These are phyloP conservation scores for Hyphantria cunea DNA, from an alignment of 1,140 invertebrate species.

Conservation along the genomic window DNA sequence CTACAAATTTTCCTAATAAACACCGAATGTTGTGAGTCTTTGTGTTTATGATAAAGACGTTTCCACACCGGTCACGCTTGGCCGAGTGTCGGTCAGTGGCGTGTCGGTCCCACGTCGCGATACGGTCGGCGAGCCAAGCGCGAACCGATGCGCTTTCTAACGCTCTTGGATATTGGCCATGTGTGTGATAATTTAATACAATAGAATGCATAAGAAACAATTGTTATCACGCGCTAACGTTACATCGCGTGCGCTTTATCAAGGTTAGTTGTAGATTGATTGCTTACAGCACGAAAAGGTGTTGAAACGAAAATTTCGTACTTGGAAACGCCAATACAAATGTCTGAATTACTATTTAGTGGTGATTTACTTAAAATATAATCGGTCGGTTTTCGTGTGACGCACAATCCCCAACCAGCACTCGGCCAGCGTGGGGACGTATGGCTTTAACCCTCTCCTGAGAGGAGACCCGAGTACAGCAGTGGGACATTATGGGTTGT, in stretches of 20 bases:
- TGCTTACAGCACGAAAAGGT: not conserved
- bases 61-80: slow-evolving; percentile 47
- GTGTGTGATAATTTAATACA: slow-evolving; percentile 26
- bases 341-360: too few relatives aligned
- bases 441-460: too few relatives aligned
- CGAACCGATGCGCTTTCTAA: slow-evolving; percentile 69
- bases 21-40: slow-evolving; percentile 20
- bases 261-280: slow-evolving; percentile 8
- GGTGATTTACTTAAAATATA: too few relatives aligned
- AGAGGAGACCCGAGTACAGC: too few relatives aligned
- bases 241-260: slow-evolving; percentile 4
- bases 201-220: slow-evolving; percentile 24
- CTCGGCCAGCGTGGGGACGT: too few relatives aligned
- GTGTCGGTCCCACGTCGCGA: slow-evolving; percentile 51
- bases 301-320: not conserved
- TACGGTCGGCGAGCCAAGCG: slow-evolving; percentile 56
- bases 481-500: too few relatives aligned
- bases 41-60: slow-evolving; percentile 22
- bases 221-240: slow-evolving; percentile 5
- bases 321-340: not conserved
- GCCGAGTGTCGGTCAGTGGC: slow-evolving; percentile 62
- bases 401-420: too few relatives aligned
- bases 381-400: too few relatives aligned
- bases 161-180: slow-evolving; percentile 32
- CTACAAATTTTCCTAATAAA: too few relatives aligned